A percentile compares a stretch with the other conserved stretches of the same genome.
These are phyloP conservation scores for Cylas formicarius DNA, from an alignment of 1,140 invertebrate genomes.

Conservation along the genomic window DNA sequence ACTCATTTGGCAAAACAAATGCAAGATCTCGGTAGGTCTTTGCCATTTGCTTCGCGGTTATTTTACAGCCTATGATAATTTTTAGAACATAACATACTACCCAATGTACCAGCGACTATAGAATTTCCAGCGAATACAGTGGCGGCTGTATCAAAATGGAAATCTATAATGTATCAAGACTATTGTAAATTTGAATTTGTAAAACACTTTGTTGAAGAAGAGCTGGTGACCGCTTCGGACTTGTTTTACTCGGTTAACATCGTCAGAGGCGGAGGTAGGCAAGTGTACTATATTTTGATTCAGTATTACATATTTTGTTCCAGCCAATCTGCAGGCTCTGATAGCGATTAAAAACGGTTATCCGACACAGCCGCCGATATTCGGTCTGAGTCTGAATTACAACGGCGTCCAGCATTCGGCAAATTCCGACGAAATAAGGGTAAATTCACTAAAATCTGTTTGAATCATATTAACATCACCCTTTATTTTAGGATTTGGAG, in stretches of 20 bases:
- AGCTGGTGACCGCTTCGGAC: slow-evolving; percentile 52
- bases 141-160: slow-evolving; percentile 60
- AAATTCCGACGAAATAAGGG: slow-evolving; percentile 63
- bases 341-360: slow-evolving; percentile 76
- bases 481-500: slow-evolving; percentile 57
- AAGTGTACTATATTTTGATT: not conserved
- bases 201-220: slow-evolving; percentile 47
- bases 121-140: slow-evolving; percentile 47
- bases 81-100: slow-evolving; percentile 34
- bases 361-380: slow-evolving; percentile 68
- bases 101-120: slow-evolving; percentile 25
- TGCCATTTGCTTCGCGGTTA: slow-evolving; percentile 3
- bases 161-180: slow-evolving; percentile 56
- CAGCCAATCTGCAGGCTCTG: slow-evolving; percentile 66
- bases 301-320: not conserved
- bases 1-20: slow-evolving; percentile 70
- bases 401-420: slow-evolving; percentile 57
- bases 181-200: slow-evolving; percentile 52
- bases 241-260: slow-evolving; percentile 64
- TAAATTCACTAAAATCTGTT: slow-evolving; percentile 33
- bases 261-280: slow-evolving; percentile 57
- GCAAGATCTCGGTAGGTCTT: slow-evolving; percentile 54
- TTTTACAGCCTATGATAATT: slow-evolving; percentile 9
- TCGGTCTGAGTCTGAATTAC: slow-evolving; percentile 63
- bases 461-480: slow-evolving; percentile 9